These are phyloP conservation scores for Mesorhabditis belari DNA, from an alignment of 2,888 invertebrate genomes.

Conservation along the genomic window DNA sequence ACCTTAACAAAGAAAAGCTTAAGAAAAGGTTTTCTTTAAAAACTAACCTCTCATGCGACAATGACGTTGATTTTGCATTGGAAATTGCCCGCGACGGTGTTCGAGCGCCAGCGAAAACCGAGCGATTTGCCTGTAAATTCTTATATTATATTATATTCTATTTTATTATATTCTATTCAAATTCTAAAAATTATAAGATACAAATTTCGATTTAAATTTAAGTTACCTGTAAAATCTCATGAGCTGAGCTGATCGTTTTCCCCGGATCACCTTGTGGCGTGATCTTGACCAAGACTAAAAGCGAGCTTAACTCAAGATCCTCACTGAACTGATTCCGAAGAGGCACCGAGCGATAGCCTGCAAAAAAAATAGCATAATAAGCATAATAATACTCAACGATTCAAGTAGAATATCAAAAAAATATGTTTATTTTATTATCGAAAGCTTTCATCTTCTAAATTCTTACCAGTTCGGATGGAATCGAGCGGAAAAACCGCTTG, in stretches of 20 bases:
- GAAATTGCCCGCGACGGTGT: background rate
- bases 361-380: too few relatives aligned
- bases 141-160: background rate
- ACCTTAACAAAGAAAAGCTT: background rate
- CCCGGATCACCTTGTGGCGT: background rate
- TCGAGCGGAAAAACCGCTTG: constrained; percentile 83
- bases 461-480: constrained; percentile 37
- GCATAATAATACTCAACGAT: background rate
- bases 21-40: too few relatives aligned
- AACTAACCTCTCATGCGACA: background rate
- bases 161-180: background rate
- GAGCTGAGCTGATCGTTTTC: background rate
- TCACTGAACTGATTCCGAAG: constrained; percentile 84
- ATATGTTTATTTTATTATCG: background rate
- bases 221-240: constrained; percentile 5
- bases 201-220: background rate
- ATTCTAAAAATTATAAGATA: background rate
- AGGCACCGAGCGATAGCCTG: constrained; percentile 81
- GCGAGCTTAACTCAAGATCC: constrained; percentile 80
- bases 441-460: background rate
- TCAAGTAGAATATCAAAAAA: too few relatives aligned
- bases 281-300: constrained; percentile 74
- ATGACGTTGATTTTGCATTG: background rate
- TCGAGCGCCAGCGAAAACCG: constrained; percentile 3
- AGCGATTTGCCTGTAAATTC: constrained; percentile 6